phyloP scores from a whole-genome alignment of 2,797 vertebrate genomes.

The Argyrosomus regius region DNA sequence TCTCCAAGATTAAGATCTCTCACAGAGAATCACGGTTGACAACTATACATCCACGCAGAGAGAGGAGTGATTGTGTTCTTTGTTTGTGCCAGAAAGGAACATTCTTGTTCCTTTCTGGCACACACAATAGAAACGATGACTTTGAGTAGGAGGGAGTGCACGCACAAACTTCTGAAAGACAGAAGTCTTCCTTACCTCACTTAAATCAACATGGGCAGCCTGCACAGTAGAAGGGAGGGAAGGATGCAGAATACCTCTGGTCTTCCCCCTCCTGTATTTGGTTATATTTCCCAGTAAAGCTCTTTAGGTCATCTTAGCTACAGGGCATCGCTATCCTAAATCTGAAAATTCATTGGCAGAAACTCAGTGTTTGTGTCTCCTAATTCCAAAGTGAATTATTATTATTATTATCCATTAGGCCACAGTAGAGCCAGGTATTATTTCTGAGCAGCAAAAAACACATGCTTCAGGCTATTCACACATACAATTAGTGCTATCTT shows the following conservation, averaged over 20 bases:
- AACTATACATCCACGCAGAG: conserved; percentile 10
- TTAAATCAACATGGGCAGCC: conserved; percentile 17
- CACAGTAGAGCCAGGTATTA: neutral
- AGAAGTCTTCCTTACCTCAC: conserved; percentile 33
- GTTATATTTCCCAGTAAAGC: conserved; percentile 15
- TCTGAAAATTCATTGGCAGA: conserved; percentile 3
- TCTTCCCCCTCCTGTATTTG: conserved; percentile 7
- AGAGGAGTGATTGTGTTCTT: neutral
- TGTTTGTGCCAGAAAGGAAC: conserved; percentile 6
- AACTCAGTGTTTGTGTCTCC: conserved; percentile 1
- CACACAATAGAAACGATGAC: conserved; percentile 13
- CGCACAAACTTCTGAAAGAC: conserved; percentile 18
- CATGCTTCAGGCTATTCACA: conserved; percentile 28
- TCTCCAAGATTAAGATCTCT: conserved; percentile 50
- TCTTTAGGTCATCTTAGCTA: conserved; percentile 21
- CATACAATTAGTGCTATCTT: conserved; percentile 1
- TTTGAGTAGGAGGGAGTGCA: conserved; percentile 39
- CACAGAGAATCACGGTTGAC: conserved; percentile 24
- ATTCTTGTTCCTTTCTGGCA: too few species aligned
- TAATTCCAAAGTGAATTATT: conserved; percentile 12
- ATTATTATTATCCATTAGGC: neutral
- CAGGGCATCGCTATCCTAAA: neutral
- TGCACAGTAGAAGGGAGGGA: neutral
- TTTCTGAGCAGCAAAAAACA: conserved; percentile 18
- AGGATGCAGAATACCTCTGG: conserved; percentile 8